These are phyloP conservation scores for Urocolius indicus DNA, from an alignment of 2,113 vertebrate genomes.

Conservation along the genomic window DNA sequence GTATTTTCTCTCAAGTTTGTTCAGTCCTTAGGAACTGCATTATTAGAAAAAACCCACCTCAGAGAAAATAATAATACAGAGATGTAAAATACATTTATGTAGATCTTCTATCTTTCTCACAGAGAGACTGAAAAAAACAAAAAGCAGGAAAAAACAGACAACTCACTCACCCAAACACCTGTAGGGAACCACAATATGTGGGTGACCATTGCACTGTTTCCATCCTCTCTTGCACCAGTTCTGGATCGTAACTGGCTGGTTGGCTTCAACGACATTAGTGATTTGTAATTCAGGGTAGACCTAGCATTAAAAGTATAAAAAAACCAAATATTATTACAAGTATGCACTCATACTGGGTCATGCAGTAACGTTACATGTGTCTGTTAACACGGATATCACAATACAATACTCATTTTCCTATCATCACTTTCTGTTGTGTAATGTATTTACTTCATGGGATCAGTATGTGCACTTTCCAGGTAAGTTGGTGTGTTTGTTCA, in stretches of 20 bases:
- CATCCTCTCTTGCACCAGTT: constrained; percentile 97
- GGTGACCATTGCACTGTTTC: constrained; percentile 91
- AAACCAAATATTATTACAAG: background rate
- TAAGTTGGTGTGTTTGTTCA: background rate
- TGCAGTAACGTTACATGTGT: background rate
- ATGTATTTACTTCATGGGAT: background rate
- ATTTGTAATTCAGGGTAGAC: constrained; percentile 98
- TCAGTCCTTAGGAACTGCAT: background rate
- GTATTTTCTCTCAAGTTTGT: background rate
- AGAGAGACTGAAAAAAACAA: background rate
- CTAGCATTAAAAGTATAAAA: constrained; percentile 67
- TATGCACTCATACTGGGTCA: background rate
- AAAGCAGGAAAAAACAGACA: background rate
- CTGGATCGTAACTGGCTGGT: constrained; percentile 95
- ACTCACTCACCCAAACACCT: constrained; percentile 90
- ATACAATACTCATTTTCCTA: background rate
- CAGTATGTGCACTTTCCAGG: background rate
- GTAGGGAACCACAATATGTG: constrained; percentile 96
- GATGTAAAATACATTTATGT: background rate
- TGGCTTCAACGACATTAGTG: constrained; percentile 98
- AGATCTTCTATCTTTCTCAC: background rate
- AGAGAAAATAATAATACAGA: background rate
- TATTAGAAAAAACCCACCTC: background rate
- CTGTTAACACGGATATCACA: background rate
- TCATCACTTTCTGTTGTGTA: background rate